Evolutionary conservation across 2,113 vertebrate species (phyloP).

Genomic region (Chunga burmeisteri): DNA sequence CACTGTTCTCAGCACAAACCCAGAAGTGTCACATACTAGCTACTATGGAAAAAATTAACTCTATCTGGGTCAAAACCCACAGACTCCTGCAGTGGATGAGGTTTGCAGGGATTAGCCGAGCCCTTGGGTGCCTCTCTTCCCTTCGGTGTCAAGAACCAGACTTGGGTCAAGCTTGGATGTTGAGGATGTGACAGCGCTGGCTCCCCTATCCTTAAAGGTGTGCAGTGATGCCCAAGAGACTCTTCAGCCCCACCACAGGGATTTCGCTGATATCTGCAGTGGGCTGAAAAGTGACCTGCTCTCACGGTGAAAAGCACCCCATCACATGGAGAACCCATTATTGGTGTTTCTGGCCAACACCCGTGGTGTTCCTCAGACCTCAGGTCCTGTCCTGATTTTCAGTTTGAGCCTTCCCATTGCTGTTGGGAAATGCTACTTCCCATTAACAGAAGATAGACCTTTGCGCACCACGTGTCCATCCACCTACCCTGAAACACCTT

Average conservation of each 20-base stretch:
- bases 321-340: neutral
- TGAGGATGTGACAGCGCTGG: neutral
- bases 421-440: neutral
- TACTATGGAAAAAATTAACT: too few species aligned
- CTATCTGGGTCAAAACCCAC: too few species aligned
- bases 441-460: neutral
- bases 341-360: neutral
- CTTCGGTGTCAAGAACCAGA: neutral
- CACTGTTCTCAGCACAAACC: too few species aligned
- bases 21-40: too few species aligned
- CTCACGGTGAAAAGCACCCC: neutral
- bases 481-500: conserved; percentile 80
- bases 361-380: neutral
- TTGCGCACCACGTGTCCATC: neutral
- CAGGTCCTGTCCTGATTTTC: neutral
- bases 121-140: neutral
- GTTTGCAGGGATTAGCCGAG: neutral
- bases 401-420: neutral
- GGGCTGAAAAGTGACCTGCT: neutral
- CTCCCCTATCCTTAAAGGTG: neutral
- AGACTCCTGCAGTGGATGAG: neutral
- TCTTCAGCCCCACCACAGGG: neutral
- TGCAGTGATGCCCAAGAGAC: neutral
- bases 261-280: neutral
- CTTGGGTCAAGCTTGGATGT: neutral